Evolutionary conservation across 2,888 invertebrate species (phyloP).

Genomic region (Pycnomerus fuliginosus): DNA sequence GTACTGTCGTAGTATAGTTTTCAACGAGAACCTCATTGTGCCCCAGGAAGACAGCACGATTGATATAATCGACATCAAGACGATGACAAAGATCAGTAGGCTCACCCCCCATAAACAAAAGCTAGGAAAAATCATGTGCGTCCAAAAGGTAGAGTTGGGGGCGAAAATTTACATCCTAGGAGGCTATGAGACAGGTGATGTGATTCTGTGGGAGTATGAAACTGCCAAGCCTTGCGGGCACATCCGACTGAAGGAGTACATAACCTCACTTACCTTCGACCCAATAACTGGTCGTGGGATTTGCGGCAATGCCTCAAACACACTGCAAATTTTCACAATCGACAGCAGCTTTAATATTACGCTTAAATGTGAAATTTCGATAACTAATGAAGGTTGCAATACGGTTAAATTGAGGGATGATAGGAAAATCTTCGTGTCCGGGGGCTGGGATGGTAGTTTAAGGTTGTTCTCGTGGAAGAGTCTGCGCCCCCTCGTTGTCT

Average conservation of each 20-base stretch:
- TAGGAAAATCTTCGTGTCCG: constrained; percentile 70
- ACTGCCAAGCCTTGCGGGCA: constrained; percentile 60
- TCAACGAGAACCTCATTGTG: constrained; percentile 62
- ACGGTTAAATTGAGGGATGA: constrained; percentile 67
- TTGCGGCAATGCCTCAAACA: constrained; percentile 64
- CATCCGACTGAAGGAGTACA: constrained; percentile 62
- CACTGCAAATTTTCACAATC: constrained; percentile 60
- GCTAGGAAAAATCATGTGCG: constrained; percentile 66
- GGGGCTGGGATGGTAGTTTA: constrained; percentile 76
- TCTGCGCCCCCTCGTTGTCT: constrained; percentile 61
- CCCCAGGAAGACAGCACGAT: constrained; percentile 63
- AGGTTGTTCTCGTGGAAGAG: constrained; percentile 19
- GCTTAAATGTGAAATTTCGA: constrained; percentile 61
- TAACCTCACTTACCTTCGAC: constrained; percentile 74
- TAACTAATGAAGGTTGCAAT: constrained; percentile 75
- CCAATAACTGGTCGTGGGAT: constrained; percentile 64
- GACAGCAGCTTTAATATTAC: constrained; percentile 58
- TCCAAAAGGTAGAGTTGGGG: constrained; percentile 56
- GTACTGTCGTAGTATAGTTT: constrained; percentile 68
- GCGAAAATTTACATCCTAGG: constrained; percentile 62
- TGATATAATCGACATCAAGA: constrained; percentile 53
- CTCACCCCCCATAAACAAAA: constrained; percentile 53
- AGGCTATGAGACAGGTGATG: constrained; percentile 73
- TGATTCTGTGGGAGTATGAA: constrained; percentile 68
- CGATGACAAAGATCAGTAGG: constrained; percentile 47